Base-by-base conservation (phyloP, 2,113 vertebrate genomes). In the Myocastor coypus region DNA sequence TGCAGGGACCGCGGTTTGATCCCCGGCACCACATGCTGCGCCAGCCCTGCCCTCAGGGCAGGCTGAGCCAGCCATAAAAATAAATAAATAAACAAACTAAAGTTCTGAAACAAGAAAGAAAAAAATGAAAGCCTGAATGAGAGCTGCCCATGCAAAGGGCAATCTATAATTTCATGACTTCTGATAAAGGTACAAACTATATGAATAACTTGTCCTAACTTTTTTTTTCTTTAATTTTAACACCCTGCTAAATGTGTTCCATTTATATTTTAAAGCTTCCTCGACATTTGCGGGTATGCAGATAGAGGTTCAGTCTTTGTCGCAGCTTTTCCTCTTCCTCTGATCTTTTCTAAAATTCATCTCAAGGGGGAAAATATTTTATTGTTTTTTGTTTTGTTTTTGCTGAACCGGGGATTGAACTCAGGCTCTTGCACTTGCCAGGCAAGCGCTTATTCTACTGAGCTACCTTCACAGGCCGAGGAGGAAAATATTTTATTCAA, bases 261-360 rank as follows among this genome's bases (percentile, higher is more conserved):
- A 61, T 90, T 94, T 87, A 12, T 87, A 68, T 42, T 81, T 14
- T 61, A 87, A 37, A 81, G 40, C 75, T 91, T 91, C n/a, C 4
- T 92, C 12, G 26, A 50, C 55, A 55, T 88, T 69, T 66, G 4
- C 69, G 22, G 63, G 20, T 66, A 66, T 30, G 2, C 22, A 20
- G 30, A 81, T 6, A 83, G 14, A 52, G 7, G 59, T 68, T 88
- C 30, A 69, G 24, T 75, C 7, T 78, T 75, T 69, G 46, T 68
- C 6, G 5, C 1, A 7, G 78, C 17, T 81, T 34, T 11, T 68
- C 78, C 20, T 87, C 22, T 61, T 86, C 20, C 26, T 89, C 69
- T 69, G 14, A 22, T 93, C 78, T 64, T 89, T 68, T 91, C 34
- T n/a, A 87, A 93, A 80, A 68, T 68, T 87, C n/a, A 50, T 50